Percentiles rank a stretch among this genome's conserved stretches.
These are phyloP conservation scores for Philhelius pedissequus DNA, from an alignment of 2,888 invertebrate genomes.

Conservation along the genomic window DNA sequence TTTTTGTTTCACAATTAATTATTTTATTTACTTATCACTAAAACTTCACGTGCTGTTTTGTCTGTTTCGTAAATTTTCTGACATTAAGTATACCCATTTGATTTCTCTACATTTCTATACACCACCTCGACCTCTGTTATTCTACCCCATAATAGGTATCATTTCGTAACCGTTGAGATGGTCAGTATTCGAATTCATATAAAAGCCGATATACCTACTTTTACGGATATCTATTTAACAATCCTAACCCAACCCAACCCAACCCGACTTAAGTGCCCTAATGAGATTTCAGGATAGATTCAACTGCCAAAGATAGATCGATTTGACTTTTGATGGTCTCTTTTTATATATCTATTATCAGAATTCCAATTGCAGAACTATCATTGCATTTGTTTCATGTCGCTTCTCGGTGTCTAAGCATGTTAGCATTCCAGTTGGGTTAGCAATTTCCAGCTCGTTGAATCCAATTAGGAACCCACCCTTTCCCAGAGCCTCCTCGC, in stretches of 20 bases:
- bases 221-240: not conserved
- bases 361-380: conserved; percentile 6
- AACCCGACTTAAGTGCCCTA: conserved; percentile 52
- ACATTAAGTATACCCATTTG: not conserved
- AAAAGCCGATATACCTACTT: not conserved
- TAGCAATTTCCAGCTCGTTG: conserved; percentile 68
- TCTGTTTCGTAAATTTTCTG: not conserved
- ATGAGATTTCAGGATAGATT: conserved; percentile 51
- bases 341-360: not conserved
- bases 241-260: conserved; percentile 2
- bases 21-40: no score
- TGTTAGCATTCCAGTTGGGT: conserved; percentile 66
- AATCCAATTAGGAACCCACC: conserved; percentile 66
- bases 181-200: not conserved
- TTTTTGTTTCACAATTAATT: no score
- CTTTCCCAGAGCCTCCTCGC: no score
- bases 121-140: no score
- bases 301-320: conserved; percentile 44
- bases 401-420: conserved; percentile 42
- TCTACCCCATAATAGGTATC: not conserved
- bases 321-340: conserved; percentile 32
- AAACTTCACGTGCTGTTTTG: not conserved
- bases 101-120: not conserved
- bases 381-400: conserved; percentile 45
- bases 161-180: no score